phyloP scores from a whole-genome alignment of 2,888 invertebrate genomes.

The Amphiduros pacificus region DNA sequence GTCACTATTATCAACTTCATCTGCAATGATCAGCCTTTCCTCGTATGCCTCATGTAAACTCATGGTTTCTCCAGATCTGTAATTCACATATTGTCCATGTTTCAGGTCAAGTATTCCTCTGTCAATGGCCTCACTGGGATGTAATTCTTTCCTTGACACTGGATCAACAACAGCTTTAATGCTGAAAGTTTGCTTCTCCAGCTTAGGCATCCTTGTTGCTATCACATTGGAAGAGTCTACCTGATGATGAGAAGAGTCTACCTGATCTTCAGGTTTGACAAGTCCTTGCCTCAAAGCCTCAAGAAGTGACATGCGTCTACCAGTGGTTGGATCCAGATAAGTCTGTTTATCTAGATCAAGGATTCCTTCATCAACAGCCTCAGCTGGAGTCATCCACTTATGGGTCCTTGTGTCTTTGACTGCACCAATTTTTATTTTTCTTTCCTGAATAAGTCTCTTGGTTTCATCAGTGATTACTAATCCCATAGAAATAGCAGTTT shows the following conservation, averaged over 20 bases:
- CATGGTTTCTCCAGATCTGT: slow-evolving; percentile 60
- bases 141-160: slow-evolving; percentile 68
- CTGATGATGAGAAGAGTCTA: not conserved
- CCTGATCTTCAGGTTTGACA: slow-evolving; percentile 14
- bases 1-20: slow-evolving; percentile 70
- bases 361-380: slow-evolving; percentile 69
- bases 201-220: no score
- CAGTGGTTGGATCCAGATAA: slow-evolving; percentile 71
- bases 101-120: slow-evolving; percentile 59
- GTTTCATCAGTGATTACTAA: slow-evolving; percentile 17
- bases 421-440: slow-evolving; percentile 72
- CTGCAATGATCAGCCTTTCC: slow-evolving; percentile 76
- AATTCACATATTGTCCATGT: slow-evolving; percentile 60
- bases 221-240: slow-evolving; percentile 3
- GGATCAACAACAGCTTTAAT: slow-evolving; percentile 68
- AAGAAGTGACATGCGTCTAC: slow-evolving; percentile 54
- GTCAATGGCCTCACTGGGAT: slow-evolving; percentile 52
- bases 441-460: not conserved
- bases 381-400: slow-evolving; percentile 74
- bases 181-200: slow-evolving; percentile 24
- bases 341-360: slow-evolving; percentile 14
- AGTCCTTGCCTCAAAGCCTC: slow-evolving; percentile 42
- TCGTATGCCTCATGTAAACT: slow-evolving; percentile 77
- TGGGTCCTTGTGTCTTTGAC: slow-evolving; percentile 52
- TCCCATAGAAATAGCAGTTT: slow-evolving; percentile 30